These are phyloP conservation scores for Drosophila yooni DNA, from an alignment of 2,888 invertebrate genomes.

Conservation along the genomic window DNA sequence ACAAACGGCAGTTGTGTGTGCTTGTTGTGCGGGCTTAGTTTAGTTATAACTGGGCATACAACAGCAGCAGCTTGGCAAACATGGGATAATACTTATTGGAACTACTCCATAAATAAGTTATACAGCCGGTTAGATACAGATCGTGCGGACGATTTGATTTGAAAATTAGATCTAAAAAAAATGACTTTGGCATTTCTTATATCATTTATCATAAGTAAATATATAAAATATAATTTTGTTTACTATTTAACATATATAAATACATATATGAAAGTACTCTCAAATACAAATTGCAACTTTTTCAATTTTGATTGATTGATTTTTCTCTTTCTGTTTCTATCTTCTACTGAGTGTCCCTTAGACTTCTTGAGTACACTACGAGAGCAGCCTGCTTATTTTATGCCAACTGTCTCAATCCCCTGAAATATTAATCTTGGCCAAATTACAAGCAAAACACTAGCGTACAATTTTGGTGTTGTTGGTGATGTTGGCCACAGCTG, in stretches of 20 bases:
- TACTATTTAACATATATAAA: not conserved
- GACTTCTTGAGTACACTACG: slow-evolving; percentile 10
- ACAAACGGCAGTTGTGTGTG: slow-evolving; percentile 27
- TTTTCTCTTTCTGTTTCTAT: not conserved
- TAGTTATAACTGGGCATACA: not conserved
- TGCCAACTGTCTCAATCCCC: slow-evolving; percentile 28
- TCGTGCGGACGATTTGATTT: not conserved
- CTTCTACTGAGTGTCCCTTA: not conserved
- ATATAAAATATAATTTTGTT: not conserved
- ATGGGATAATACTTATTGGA: not conserved
- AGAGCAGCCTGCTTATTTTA: slow-evolving; percentile 35
- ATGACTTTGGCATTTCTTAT: too few species aligned
- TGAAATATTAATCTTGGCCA: slow-evolving; percentile 57
- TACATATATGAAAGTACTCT: not conserved
- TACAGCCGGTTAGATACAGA: not conserved
- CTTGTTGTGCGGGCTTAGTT: not conserved
- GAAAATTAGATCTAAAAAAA: not conserved
- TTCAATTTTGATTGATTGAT: not conserved
- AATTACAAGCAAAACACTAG: slow-evolving; percentile 69
- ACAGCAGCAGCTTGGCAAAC: not conserved
- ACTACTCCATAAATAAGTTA: not conserved
- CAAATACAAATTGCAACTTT: not conserved
- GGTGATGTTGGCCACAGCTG: slow-evolving; percentile 64
- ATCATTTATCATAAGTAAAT: not conserved
- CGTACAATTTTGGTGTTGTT: slow-evolving; percentile 45